A percentile compares a stretch with the other conserved stretches of the same genome.
These are phyloP conservation scores for Gasterosteus nipponicus DNA, from an alignment of 2,113 vertebrate species.

Conservation along the genomic window DNA sequence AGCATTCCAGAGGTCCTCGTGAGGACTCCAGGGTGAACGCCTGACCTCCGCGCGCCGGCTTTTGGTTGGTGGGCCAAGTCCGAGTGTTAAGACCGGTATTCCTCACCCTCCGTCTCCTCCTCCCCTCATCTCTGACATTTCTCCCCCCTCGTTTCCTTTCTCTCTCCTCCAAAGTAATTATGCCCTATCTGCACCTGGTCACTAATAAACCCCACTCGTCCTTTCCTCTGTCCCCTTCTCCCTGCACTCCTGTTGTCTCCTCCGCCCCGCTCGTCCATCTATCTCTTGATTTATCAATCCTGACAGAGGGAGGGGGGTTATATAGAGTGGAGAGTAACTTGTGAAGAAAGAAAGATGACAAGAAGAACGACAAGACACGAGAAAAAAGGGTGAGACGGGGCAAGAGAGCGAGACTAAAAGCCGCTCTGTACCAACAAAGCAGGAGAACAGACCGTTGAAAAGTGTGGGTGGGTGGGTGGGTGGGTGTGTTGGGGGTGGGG, in stretches of 20 bases:
- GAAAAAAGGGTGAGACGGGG: conserved; percentile 2
- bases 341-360: conserved; percentile 35
- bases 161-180: conserved; percentile 64
- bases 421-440: conserved; percentile 33
- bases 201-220: conserved; percentile 67
- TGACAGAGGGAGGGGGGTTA: conserved; percentile 10
- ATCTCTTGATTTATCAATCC: conserved; percentile 81
- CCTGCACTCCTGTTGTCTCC: conserved; percentile 48
- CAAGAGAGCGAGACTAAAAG: conserved; percentile 30
- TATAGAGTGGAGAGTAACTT: conserved; percentile 20
- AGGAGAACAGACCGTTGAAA: conserved; percentile 42
- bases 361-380: conserved; percentile 29
- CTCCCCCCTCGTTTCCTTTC: background rate
- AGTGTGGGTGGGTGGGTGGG: background rate
- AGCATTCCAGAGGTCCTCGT: conserved; percentile 54
- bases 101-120: conserved; percentile 20
- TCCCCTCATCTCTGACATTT: conserved; percentile 39
- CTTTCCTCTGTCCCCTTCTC: conserved; percentile 26
- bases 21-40: conserved; percentile 1
- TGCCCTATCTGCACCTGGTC: conserved; percentile 77
- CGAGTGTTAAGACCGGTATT: conserved; percentile 39
- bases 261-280: conserved; percentile 24
- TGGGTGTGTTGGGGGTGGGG: too few species aligned
- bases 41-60: conserved; percentile 4
- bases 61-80: conserved; percentile 15